Evolutionary conservation across 1,140 invertebrate species (phyloP).

Genomic region (Scaptomyza montana): DNA sequence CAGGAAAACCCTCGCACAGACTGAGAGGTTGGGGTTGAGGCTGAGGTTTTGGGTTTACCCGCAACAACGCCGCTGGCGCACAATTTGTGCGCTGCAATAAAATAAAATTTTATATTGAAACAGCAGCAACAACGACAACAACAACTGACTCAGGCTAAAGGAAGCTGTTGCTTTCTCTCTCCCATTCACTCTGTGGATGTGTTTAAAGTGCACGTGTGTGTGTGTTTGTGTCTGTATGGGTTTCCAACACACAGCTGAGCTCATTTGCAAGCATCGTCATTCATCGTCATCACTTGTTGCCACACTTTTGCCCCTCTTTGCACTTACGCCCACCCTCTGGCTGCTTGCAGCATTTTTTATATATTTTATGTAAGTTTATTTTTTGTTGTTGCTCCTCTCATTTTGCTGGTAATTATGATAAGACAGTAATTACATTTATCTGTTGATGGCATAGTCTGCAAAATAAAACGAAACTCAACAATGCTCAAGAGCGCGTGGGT

Average conservation of each 20-base stretch:
- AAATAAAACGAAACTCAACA: conserved; percentile 19
- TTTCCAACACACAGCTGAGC: conserved; percentile 47
- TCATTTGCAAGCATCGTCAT: conserved; percentile 52
- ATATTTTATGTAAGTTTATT: conserved; percentile 32
- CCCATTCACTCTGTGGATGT: conserved; percentile 17
- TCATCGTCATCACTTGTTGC: conserved; percentile 60
- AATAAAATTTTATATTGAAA: conserved; percentile 79
- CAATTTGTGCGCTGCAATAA: conserved; percentile 77
- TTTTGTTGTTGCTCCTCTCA: conserved; percentile 38
- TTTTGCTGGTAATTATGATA: conserved; percentile 75
- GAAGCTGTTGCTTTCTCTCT: conserved; percentile 35
- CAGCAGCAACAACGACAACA: conserved; percentile 30
- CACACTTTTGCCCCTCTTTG: neutral
- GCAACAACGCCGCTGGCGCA: conserved; percentile 69
- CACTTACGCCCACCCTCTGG: neutral
- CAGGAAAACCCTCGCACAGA: conserved; percentile 16
- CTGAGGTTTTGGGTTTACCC: conserved; percentile 43
- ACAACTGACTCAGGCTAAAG: conserved; percentile 35
- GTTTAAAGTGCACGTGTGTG: conserved; percentile 26
- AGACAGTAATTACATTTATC: conserved; percentile 81
- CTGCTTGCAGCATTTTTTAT: conserved; percentile 12
- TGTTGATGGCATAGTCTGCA: conserved; percentile 58
- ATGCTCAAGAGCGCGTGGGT: conserved; percentile 35
- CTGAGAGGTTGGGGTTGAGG: conserved; percentile 10
- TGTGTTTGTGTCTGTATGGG: conserved; percentile 25